These are phyloP conservation scores for Amblyjoppa proteus DNA, from an alignment of 2,888 invertebrate species.

Conservation along the genomic window DNA sequence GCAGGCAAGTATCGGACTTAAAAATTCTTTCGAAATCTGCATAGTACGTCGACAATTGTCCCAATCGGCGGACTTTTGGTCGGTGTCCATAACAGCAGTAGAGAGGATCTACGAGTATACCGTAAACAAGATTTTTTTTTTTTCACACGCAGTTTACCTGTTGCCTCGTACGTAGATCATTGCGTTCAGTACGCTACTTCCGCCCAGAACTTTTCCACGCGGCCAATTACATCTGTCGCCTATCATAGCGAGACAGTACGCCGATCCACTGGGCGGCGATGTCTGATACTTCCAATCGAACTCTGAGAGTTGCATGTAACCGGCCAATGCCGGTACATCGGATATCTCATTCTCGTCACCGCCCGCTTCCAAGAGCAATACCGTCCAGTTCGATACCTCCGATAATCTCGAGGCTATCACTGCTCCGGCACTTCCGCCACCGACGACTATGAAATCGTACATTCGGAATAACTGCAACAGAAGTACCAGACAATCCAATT, in stretches of 20 bases:
- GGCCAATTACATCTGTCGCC: constrained; percentile 96
- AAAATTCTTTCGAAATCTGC: no score
- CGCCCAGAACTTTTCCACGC: constrained; percentile 95
- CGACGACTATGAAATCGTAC: constrained; percentile 95
- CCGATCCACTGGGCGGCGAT: constrained; percentile 90
- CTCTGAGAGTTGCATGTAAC: constrained; percentile 93
- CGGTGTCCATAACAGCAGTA: background rate
- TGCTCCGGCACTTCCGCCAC: constrained; percentile 95
- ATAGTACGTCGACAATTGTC: no score
- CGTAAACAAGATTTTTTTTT: background rate
- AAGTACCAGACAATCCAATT: background rate
- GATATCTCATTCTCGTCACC: constrained; percentile 95
- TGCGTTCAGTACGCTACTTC: constrained; percentile 94
- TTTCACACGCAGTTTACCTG: constrained; percentile 84
- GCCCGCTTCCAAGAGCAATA: constrained; percentile 94
- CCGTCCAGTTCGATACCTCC: constrained; percentile 93
- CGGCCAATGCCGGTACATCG: constrained; percentile 94
- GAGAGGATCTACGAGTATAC: no score
- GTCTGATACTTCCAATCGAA: constrained; percentile 98
- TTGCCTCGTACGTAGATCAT: constrained; percentile 97
- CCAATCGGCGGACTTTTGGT: background rate
- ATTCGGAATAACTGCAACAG: constrained; percentile 89
- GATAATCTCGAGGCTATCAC: constrained; percentile 94
- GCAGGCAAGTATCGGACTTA: no score
- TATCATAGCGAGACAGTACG: constrained; percentile 95